These are phyloP conservation scores for Neogobius melanostomus DNA, from an alignment of 2,113 vertebrate genomes.

Conservation along the genomic window DNA sequence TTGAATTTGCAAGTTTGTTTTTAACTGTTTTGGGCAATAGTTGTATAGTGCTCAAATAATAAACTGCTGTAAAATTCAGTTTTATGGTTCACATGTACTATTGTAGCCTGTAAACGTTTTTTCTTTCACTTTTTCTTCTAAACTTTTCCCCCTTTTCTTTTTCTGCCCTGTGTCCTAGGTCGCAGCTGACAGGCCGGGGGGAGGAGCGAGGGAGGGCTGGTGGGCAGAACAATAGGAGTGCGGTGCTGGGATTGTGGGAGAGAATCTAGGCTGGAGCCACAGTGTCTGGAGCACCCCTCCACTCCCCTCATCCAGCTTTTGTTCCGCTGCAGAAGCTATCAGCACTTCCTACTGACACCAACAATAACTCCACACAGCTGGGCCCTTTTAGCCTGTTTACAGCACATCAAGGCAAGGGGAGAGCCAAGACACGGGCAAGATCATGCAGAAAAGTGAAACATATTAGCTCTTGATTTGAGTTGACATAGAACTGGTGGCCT, in stretches of 20 bases:
- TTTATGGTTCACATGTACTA: neutral
- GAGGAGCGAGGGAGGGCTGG: constrained; percentile 61
- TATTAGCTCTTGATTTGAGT: constrained; percentile 79
- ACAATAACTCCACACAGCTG: constrained; percentile 87
- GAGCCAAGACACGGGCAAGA: constrained; percentile 53
- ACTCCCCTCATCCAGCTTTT: constrained; percentile 84
- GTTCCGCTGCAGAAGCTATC: constrained; percentile 87
- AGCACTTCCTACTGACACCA: constrained; percentile 86
- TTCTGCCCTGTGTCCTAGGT: constrained; percentile 73
- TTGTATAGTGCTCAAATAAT: neutral
- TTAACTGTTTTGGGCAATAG: too few species aligned
- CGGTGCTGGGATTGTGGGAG: constrained; percentile 84
- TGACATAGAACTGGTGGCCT: constrained; percentile 66
- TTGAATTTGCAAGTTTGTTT: too few species aligned
- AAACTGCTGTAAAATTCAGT: neutral
- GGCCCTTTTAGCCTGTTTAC: constrained; percentile 84
- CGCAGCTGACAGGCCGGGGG: constrained; percentile 76
- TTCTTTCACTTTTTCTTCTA: constrained; percentile 23
- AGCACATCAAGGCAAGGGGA: constrained; percentile 79
- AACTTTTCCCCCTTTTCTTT: constrained; percentile 39
- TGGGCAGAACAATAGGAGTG: constrained; percentile 80
- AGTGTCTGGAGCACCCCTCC: constrained; percentile 83
- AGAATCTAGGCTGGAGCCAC: constrained; percentile 85
- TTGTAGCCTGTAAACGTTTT: constrained; percentile 71
- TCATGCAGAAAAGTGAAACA: constrained; percentile 78